Evolutionary conservation across 2,888 invertebrate species (phyloP).

Genomic region (Agrotis clavis): DNA sequence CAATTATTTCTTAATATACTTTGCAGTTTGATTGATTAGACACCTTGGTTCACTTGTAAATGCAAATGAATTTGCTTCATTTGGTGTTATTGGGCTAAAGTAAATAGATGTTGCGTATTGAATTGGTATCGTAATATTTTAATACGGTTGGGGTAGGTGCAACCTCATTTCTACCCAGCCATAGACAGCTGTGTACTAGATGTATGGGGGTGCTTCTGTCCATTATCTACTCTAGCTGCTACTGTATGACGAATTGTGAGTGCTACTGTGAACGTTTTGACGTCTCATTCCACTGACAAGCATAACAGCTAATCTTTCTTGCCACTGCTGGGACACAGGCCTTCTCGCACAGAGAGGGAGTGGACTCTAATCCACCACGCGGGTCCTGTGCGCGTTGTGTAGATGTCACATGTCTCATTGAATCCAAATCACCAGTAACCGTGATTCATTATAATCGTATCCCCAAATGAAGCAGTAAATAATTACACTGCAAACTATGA

Average conservation of each 20-base stretch:
- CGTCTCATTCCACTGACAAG: too few species aligned
- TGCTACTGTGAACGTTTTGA: background rate
- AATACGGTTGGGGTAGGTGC: conserved; percentile 23
- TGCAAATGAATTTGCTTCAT: conserved; percentile 11
- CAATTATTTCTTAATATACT: conserved; percentile 35
- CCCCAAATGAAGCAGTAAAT: too few species aligned
- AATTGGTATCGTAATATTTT: conserved; percentile 7
- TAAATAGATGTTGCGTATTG: background rate
- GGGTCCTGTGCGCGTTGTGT: too few species aligned
- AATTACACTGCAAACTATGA: too few species aligned
- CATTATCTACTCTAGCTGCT: background rate
- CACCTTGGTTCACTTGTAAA: conserved; percentile 8
- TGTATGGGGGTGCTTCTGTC: background rate
- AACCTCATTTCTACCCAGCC: conserved; percentile 9
- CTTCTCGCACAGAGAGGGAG: too few species aligned
- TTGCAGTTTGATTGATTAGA: conserved; percentile 42
- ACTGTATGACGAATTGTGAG: background rate
- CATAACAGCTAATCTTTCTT: too few species aligned
- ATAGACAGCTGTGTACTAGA: conserved; percentile 3
- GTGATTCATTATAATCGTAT: too few species aligned
- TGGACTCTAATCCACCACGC: too few species aligned
- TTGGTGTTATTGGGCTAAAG: background rate
- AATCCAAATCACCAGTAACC: too few species aligned
- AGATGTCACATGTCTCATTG: too few species aligned
- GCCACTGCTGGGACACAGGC: too few species aligned